A percentile compares a stretch with the other conserved stretches of the same genome.
These are phyloP conservation scores for Bombyx huttoni DNA, from an alignment of 2,888 invertebrate species.

Conservation along the genomic window DNA sequence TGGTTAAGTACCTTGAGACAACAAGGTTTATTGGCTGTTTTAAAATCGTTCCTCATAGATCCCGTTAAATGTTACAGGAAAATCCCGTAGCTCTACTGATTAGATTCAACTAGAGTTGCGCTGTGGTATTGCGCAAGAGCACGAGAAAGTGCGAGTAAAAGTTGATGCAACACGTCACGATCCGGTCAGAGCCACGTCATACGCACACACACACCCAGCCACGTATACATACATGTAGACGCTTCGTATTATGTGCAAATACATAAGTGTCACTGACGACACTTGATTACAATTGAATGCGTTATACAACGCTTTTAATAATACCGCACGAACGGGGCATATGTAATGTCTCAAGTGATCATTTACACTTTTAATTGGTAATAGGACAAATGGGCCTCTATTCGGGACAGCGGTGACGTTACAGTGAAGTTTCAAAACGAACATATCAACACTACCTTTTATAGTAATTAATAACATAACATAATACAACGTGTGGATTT, in stretches of 20 bases:
- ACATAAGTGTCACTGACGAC: conserved; percentile 43
- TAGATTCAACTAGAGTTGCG: conserved; percentile 56
- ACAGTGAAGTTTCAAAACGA: no score
- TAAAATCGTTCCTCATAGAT: conserved; percentile 6
- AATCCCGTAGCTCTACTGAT: conserved; percentile 41
- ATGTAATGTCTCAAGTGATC: conserved; percentile 3
- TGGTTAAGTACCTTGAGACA: not conserved
- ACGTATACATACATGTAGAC: conserved; percentile 9
- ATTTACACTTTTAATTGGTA: not conserved
- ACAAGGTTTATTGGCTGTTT: not conserved
- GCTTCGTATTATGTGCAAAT: conserved; percentile 16
- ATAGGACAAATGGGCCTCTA: no score
- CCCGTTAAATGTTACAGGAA: conserved; percentile 16
- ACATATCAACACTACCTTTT: not conserved
- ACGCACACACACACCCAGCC: conserved; percentile 12
- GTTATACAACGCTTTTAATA: conserved; percentile 48
- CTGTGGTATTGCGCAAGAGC: conserved; percentile 61
- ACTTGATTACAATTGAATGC: conserved; percentile 46
- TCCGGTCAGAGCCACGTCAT: conserved; percentile 32
- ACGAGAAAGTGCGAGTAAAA: conserved; percentile 71
- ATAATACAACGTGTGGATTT: not conserved
- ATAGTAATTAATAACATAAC: not conserved
- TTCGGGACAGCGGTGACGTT: no score
- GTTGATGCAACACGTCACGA: conserved; percentile 70
- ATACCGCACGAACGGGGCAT: conserved; percentile 11